Conservation (phyloP, 2,797 vertebrate genomes). For the Microcaecilia unicolor region DNA sequence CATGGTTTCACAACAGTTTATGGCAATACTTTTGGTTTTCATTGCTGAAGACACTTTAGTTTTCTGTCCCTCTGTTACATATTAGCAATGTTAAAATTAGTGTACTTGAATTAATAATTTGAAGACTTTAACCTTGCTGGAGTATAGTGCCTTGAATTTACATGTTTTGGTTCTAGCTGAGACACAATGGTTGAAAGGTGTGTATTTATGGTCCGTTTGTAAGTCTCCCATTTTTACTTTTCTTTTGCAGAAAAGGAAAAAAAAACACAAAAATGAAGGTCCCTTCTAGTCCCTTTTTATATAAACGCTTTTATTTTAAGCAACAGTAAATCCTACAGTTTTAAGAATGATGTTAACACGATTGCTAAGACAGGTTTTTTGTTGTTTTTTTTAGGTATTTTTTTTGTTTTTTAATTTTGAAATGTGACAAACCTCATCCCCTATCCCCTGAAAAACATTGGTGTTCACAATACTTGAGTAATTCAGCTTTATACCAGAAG, state of each 20-base stretch:
- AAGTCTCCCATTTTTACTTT: conserved; percentile 32
- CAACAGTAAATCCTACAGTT: background rate
- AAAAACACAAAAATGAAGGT: conserved; percentile 23
- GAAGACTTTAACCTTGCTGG: conserved; percentile 50
- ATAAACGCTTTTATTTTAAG: conserved; percentile 60
- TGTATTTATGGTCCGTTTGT: conserved; percentile 30
- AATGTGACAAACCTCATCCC: too few relatives aligned
- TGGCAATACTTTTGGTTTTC: conserved; percentile 7
- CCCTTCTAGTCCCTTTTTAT: conserved; percentile 40
- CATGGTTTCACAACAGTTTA: conserved; percentile 34
- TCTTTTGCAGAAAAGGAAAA: conserved; percentile 39
- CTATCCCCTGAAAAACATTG: too few relatives aligned
- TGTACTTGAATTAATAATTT: conserved; percentile 50
- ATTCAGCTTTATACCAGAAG: background rate
- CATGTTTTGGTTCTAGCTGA: conserved; percentile 55
- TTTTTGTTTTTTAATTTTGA: too few relatives aligned
- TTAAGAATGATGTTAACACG: conserved; percentile 1
- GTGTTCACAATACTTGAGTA: too few relatives aligned
- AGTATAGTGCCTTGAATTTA: conserved; percentile 86
- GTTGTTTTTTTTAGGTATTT: too few relatives aligned
- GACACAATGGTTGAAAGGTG: conserved; percentile 44
- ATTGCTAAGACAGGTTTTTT: too few relatives aligned
- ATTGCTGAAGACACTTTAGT: conserved; percentile 47
- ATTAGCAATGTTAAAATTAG: conserved; percentile 17
- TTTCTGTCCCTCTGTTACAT: conserved; percentile 31